These are phyloP conservation scores for Drosophila funebris DNA, from an alignment of 1,140 invertebrate genomes.

Conservation along the genomic window DNA sequence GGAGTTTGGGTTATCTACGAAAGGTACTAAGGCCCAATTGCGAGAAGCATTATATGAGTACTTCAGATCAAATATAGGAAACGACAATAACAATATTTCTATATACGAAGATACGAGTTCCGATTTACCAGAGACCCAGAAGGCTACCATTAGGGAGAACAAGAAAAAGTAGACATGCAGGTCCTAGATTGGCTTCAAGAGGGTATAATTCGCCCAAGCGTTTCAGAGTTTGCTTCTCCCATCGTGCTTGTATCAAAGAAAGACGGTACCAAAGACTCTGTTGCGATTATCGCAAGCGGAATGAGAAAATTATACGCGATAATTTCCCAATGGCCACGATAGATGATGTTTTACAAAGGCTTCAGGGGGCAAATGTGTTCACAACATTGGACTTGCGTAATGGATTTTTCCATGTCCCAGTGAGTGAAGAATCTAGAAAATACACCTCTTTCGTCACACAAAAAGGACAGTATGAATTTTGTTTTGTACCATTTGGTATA, in stretches of 20 bases:
- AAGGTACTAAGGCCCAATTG: no score
- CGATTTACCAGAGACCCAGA: no score
- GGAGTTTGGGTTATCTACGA: no score
- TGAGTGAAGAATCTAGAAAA: constrained; percentile 58
- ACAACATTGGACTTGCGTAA: constrained; percentile 84
- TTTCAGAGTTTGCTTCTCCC: neutral
- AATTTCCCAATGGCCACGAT: constrained; percentile 1
- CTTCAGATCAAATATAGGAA: no score
- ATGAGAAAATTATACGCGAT: neutral
- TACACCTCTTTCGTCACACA: constrained; percentile 63
- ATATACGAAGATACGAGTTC: no score
- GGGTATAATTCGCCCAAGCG: no score
- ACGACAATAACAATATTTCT: no score
- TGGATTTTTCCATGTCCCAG: constrained; percentile 76
- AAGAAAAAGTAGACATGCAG: no score
- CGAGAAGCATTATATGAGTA: no score
- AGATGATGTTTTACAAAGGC: neutral
- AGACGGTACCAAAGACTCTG: neutral
- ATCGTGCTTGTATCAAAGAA: neutral
- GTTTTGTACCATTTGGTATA: constrained; percentile 27
- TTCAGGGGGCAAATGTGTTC: constrained; percentile 72
- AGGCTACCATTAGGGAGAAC: no score
- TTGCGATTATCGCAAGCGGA: neutral
- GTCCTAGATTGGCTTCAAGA: no score
- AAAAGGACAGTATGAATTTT: constrained; percentile 25